These are phyloP conservation scores for Drosophila monieri DNA, from an alignment of 2,888 invertebrate genomes.

Conservation along the genomic window DNA sequence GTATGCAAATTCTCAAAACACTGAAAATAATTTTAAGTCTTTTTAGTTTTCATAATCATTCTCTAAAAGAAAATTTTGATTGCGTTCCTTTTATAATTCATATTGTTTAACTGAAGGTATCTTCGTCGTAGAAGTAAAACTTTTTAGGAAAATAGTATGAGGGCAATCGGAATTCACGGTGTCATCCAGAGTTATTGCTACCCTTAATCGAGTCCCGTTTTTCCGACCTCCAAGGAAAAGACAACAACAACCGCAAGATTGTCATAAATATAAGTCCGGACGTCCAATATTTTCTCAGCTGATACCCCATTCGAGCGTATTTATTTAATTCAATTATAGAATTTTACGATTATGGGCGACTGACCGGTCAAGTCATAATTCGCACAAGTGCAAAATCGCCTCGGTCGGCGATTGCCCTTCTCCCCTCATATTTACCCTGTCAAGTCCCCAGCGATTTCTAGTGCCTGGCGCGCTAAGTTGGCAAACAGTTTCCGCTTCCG, in stretches of 20 bases:
- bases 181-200: neutral
- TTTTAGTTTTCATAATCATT: too few relatives aligned
- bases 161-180: neutral
- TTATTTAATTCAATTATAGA: constrained; percentile 83
- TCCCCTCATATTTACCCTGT: constrained; percentile 1
- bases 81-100: too few relatives aligned
- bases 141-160: neutral
- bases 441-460: constrained; percentile 67
- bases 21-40: neutral
- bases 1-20: constrained; percentile 3
- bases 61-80: too few relatives aligned
- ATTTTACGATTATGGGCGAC: constrained; percentile 80
- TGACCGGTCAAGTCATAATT: constrained; percentile 62
- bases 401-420: constrained; percentile 19
- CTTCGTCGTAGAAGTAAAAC: neutral
- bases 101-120: too few relatives aligned
- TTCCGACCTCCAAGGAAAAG: neutral
- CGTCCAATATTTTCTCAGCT: constrained; percentile 75
- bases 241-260: constrained; percentile 46
- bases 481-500: constrained; percentile 78
- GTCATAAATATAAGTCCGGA: constrained; percentile 57
- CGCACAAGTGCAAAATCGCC: constrained; percentile 77
- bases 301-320: constrained; percentile 71
- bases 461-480: constrained; percentile 61
- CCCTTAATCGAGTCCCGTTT: neutral